Evolutionary conservation across 2,888 invertebrate genomes (phyloP), one percentile per base, ranked within the genome.

Genomic region (Eustalomyia histrio): DNA sequence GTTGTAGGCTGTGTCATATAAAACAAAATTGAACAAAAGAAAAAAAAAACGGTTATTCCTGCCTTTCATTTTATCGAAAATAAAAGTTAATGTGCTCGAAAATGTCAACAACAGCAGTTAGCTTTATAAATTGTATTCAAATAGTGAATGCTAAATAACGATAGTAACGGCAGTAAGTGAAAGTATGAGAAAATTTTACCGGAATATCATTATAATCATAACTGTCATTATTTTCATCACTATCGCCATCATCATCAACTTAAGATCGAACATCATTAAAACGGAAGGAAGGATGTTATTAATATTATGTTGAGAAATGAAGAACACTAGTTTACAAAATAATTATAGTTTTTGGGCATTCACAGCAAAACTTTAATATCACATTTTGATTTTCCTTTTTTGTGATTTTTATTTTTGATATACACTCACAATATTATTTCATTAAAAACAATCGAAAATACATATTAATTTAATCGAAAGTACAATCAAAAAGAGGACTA

Each of bases 71-170:
- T 50, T 63, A 47, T 33, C 55, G 47, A 65, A 71, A 29, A 79
- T 75, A 80, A 76, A 80, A 76, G 14, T 76, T 68, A 71, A 76
- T 80, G 75, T 72, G 58, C 80, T 80, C 61, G 61, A 72, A 76
- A 80, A 76, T 80, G 80, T 80, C 75, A 76, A 50, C 67, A 52
- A 60, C 80, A 80, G 75, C 72, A 33, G 63, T 63, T 55, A 43
- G 24, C 43, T 52, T 57, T 64, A 50, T 64, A 58, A 72, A 50
- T 47, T 73, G 6, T 33, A 21, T 29, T 29, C 24, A 14, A 47
- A 24, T 52, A 55, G 33, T 33, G 50, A 64, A 58, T 47, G n/a
- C n/a, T 14, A 4, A 50, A 21, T 10, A 12, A 53, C 9, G 10
- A 29, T 24, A 60, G 43, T 43, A 24, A 24, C 33, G 33, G 7